phyloP scores from a whole-genome alignment of 2,888 invertebrate species.

The Ptychoptera albimana region DNA sequence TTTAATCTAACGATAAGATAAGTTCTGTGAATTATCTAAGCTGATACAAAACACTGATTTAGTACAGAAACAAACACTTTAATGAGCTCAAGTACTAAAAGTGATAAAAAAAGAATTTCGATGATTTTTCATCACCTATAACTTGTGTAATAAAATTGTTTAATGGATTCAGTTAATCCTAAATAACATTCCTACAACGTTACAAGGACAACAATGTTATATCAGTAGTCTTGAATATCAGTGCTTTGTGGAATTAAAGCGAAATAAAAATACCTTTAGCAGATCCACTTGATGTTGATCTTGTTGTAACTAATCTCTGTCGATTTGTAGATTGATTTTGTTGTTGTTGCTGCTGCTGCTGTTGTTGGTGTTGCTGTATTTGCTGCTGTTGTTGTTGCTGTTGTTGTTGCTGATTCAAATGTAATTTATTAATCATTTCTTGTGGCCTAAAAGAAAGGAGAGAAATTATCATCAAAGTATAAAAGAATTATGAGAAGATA shows the following conservation, averaged over 20 bases:
- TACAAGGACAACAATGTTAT: no score
- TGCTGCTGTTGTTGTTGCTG: slow-evolving; percentile 27
- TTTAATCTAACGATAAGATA: no score
- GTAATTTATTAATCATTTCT: slow-evolving; percentile 7
- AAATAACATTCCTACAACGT: background rate
- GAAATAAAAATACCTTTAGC: no score
- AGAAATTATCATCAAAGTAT: background rate
- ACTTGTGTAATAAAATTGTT: no score
- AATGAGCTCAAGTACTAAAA: slow-evolving; percentile 1
- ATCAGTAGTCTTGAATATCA: no score
- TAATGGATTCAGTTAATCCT: no score
- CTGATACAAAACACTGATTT: background rate
- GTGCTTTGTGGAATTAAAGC: no score
- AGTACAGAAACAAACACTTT: background rate
- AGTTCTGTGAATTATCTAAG: background rate
- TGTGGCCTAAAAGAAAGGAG: slow-evolving; percentile 7
- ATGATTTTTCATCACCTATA: slow-evolving; percentile 1
- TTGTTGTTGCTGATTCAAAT: slow-evolving; percentile 19
- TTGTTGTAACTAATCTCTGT: no score
- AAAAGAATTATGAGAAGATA: background rate
- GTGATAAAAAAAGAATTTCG: background rate
- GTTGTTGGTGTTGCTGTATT: slow-evolving; percentile 19
- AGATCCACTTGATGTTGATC: no score
- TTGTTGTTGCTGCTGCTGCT: background rate
- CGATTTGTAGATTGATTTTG: background rate